phyloP scores from a whole-genome alignment of 1,140 invertebrate species.

The Eufriesea mexicana region DNA sequence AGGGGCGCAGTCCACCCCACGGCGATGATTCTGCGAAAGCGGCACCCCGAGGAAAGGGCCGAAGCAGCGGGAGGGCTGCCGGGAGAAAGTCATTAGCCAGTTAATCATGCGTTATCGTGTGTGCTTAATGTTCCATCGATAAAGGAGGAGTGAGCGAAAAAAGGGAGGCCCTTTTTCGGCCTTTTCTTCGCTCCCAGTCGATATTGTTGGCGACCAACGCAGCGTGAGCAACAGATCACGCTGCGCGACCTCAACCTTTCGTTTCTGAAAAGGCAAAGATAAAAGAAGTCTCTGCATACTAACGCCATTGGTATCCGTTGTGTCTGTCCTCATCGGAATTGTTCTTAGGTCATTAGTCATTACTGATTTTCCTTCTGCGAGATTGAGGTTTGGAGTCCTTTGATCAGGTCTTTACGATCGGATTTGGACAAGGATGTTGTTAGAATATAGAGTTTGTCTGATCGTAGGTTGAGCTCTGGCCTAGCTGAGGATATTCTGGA shows the following conservation, averaged over 20 bases:
- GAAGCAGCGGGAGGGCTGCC: conserved; percentile 51
- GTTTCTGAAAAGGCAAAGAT: neutral
- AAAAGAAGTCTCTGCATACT: too few species aligned
- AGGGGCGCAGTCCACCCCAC: conserved; percentile 34
- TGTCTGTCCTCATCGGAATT: too few species aligned
- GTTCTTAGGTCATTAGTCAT: too few species aligned
- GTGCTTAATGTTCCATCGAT: conserved; percentile 82
- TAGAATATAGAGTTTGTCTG: too few species aligned
- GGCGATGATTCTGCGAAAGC: conserved; percentile 60
- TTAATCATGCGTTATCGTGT: conserved; percentile 83
- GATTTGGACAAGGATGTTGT: too few species aligned
- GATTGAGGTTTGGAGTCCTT: too few species aligned
- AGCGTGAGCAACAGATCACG: conserved; percentile 80
- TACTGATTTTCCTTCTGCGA: too few species aligned
- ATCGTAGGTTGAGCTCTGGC: too few species aligned
- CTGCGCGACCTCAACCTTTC: conserved; percentile 43
- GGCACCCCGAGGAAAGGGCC: conserved; percentile 18
- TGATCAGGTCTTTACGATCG: too few species aligned
- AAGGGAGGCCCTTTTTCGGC: conserved; percentile 51
- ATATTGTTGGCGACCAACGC: conserved; percentile 76
- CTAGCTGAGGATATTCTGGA: too few species aligned
- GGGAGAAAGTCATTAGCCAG: conserved; percentile 80
- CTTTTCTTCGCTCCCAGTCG: conserved; percentile 76
- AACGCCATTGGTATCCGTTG: too few species aligned
- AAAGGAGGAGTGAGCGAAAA: conserved; percentile 77